Conservation (phyloP, 2,113 vertebrate species). For the Aegotheles bennettii region DNA sequence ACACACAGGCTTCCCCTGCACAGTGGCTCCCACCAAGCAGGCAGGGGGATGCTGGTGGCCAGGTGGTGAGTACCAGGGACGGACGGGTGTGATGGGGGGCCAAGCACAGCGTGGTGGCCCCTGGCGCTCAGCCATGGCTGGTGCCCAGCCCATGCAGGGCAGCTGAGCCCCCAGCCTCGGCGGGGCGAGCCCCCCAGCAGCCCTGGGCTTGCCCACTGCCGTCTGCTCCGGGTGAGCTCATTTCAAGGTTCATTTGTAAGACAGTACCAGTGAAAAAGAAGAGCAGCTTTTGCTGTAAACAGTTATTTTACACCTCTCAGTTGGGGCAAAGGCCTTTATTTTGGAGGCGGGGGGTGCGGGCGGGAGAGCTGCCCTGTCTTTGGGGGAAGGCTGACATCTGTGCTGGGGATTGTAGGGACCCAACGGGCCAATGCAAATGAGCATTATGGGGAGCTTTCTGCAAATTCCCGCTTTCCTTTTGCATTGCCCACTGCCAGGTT, state of each 20-base stretch:
- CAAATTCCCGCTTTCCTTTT: constrained; percentile 13
- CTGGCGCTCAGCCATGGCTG: not conserved
- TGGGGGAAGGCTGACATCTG: constrained; percentile 57
- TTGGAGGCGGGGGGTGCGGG: not conserved
- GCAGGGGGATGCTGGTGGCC: accelerated
- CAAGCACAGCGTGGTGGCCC: accelerated
- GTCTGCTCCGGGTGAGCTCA: not conserved
- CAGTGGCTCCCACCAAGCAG: not conserved
- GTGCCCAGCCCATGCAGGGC: not conserved
- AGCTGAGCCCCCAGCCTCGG: not conserved
- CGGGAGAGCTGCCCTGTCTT: not conserved
- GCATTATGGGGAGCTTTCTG: constrained; percentile 36
- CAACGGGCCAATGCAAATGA: constrained; percentile 49
- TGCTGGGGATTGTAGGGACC: not conserved
- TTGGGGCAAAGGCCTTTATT: constrained; percentile 35
- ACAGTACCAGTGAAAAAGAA: not conserved
- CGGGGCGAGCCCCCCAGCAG: not conserved
- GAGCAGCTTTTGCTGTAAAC: constrained; percentile 33
- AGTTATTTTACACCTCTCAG: constrained; percentile 50
- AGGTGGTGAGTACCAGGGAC: accelerated
- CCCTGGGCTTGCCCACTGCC: not conserved
- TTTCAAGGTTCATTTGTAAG: constrained; percentile 41
- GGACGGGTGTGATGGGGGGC: too few relatives aligned
- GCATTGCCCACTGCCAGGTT: constrained; percentile 36
- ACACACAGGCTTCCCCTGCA: not conserved